Base-by-base conservation (phyloP, 2,797 vertebrate species). In the Pseudochirops corinnae region DNA sequence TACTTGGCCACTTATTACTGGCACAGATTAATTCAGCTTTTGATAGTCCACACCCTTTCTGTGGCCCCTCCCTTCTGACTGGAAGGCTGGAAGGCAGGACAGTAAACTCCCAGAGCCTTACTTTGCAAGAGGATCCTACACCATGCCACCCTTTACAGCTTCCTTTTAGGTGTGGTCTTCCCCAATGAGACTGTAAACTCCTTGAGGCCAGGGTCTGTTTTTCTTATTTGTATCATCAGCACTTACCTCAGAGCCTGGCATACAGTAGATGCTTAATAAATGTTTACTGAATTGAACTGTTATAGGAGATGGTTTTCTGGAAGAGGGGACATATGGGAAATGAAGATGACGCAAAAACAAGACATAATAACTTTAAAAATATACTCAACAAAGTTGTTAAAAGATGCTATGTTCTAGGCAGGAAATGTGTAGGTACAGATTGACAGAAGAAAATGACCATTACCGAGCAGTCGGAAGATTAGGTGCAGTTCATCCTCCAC, bases 401-500 rank as follows among this genome's bases (percentile, higher is more conserved):
- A 55, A 90, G 24, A 92, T 0, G 90, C 24, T 93, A 39, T 33
- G 92, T 82, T 94, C 12, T 56, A 94, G 29, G 33, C 93, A 93
- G 52, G 56, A 94, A 96, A 93, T 0, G 6, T 92, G 11, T 0
- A 90, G 50, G 0, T 96, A 33, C 39, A 95, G 96, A 28, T 87
- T 94, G 53, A 95, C 11, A 94, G 60, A 46, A 91, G 97, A 95
- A 67, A 96, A 91, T 56, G 53, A 94, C 94, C 98, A 55, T 99
- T 99, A 99, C 99, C 99, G 96, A 99, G 98, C 98, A 99, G 99
- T 98, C 99, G 99, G 98, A 99, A 99, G 98, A 99, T 99, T 97
- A 99, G 99, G 98, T 99, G 99, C 96, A 99, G 99, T 97, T 99
- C 99, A 95, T 99, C 99, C 99, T 99, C 99, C 96, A 99, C 99